Evolutionary conservation across 2,797 vertebrate genomes (phyloP).

Genomic region (Acipenser ruthenus): DNA sequence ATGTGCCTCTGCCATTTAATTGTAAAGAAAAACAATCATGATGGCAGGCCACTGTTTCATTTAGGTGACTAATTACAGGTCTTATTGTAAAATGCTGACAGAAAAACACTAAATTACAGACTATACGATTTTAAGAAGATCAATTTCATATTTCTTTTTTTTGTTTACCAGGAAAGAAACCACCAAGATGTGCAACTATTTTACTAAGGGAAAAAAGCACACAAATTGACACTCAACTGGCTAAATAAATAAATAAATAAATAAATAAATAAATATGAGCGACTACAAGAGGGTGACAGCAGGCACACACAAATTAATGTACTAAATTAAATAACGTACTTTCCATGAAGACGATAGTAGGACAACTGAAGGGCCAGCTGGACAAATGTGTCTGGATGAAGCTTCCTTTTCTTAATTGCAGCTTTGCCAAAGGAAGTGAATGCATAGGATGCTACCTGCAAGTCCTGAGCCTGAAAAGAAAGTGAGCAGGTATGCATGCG

Average conservation of each 20-base stretch:
- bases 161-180: too few species aligned
- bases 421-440: conserved; percentile 87
- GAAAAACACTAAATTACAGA: too few species aligned
- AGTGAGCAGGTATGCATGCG: conserved; percentile 9
- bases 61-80: too few species aligned
- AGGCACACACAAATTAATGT: not conserved
- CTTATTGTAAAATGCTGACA: too few species aligned
- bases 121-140: too few species aligned
- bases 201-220: not conserved
- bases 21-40: too few species aligned
- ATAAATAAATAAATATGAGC: not conserved
- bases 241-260: not conserved
- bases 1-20: too few species aligned
- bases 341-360: conserved; percentile 72
- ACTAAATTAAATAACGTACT: conserved; percentile 46
- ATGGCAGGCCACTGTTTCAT: too few species aligned
- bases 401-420: conserved; percentile 66
- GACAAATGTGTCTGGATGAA: conserved; percentile 90
- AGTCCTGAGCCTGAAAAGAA: conserved; percentile 59
- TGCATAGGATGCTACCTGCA: conserved; percentile 67
- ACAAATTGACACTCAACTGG: not conserved
- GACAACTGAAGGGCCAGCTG: conserved; percentile 88
- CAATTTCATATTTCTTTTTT: too few species aligned
- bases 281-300: not conserved
- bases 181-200: too few species aligned